These are phyloP conservation scores for Tuta absoluta DNA, from an alignment of 2,888 invertebrate species.

Conservation along the genomic window DNA sequence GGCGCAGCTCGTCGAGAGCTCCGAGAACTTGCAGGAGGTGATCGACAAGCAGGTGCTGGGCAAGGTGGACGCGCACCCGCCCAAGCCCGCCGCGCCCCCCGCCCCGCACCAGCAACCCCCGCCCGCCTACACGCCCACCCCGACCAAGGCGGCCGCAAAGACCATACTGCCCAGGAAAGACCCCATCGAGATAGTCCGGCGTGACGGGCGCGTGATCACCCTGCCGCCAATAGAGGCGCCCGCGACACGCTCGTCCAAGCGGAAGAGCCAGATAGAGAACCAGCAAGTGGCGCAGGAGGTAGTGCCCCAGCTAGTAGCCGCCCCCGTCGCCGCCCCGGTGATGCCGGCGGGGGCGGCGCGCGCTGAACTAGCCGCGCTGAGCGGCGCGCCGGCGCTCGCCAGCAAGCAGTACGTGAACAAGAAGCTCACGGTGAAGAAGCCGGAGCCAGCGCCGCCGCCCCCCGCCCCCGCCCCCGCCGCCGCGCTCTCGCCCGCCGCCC, in stretches of 20 bases:
- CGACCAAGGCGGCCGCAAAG: conserved; percentile 53
- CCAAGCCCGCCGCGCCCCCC: conserved; percentile 45
- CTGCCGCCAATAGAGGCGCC: conserved; percentile 92
- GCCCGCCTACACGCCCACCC: conserved; percentile 53
- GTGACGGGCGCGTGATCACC: conserved; percentile 88
- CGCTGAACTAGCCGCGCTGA: conserved; percentile 27
- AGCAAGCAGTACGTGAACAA: conserved; percentile 71
- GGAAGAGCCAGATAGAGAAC: conserved; percentile 75
- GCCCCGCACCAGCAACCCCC: conserved; percentile 43
- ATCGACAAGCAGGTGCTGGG: conserved; percentile 85
- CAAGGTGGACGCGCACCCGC: conserved; percentile 60
- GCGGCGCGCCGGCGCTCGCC: conserved; percentile 43
- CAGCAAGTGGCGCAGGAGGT: conserved; percentile 36
- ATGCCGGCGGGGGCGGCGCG: conserved; percentile 3
- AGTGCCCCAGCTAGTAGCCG: conserved; percentile 40
- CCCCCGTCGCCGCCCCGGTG: conserved; percentile 27
- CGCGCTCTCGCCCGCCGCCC: conserved; percentile 26
- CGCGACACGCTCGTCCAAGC: conserved; percentile 88
- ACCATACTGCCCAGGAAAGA: conserved; percentile 69
- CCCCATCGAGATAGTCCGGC: conserved; percentile 86
- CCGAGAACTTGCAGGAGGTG: conserved; percentile 85
- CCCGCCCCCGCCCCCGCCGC: too few species aligned
- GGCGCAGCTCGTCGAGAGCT: conserved; percentile 86
- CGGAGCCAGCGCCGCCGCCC: conserved; percentile 41
- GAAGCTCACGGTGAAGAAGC: conserved; percentile 59